A percentile compares a stretch with the other conserved stretches of the same genome.
Evolutionary conservation across 37 sponge, comb jelly and placozoan species (phyloP).

Genomic region (Mnemiopsis leidyi): DNA sequence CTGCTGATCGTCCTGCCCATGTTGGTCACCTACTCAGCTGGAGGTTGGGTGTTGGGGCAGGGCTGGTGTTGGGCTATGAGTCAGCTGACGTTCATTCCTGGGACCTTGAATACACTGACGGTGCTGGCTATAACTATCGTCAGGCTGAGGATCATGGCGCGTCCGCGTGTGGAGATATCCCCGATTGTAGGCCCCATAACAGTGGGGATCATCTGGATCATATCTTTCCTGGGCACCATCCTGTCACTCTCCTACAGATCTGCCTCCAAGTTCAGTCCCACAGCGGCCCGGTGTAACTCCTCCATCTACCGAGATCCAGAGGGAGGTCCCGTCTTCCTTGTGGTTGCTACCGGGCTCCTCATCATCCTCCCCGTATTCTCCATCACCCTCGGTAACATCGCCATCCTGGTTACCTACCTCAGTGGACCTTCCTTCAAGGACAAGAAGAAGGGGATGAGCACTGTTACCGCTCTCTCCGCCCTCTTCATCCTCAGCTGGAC

Average conservation of each 20-base stretch:
- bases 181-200: no score
- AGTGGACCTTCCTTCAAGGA: neutral
- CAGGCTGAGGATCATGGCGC: no score
- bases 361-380: slow-evolving; percentile 14
- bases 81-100: no score
- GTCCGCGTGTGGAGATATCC: no score
- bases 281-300: slow-evolving; percentile 11
- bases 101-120: no score
- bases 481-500: slow-evolving; percentile 19
- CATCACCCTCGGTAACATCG: neutral
- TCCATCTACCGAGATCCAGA: slow-evolving; percentile 5
- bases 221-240: no score
- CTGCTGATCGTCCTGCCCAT: no score
- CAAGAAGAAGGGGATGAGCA: neutral
- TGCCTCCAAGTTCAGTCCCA: neutral
- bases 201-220: no score
- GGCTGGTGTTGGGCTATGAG: no score
- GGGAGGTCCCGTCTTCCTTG: neutral
- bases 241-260: neutral
- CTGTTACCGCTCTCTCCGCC: neutral
- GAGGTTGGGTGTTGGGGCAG: no score
- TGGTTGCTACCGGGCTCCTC: neutral
- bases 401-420: neutral
- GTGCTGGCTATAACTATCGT: no score
- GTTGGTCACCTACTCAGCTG: no score